Conservation (phyloP, 2,888 invertebrate species). For the Ornithoptera priamus region DNA sequence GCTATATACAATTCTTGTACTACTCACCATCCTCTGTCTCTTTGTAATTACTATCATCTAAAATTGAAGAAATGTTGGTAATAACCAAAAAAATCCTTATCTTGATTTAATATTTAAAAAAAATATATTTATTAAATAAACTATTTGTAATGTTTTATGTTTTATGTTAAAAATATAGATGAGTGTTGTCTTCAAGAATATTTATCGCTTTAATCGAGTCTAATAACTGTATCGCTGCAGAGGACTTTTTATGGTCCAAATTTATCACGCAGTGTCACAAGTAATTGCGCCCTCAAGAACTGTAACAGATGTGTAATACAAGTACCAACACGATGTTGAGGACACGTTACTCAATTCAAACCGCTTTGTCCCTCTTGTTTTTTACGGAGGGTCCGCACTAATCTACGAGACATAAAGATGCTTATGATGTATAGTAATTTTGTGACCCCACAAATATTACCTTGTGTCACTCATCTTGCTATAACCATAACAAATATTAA, state of each 20-base stretch:
- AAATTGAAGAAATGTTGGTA: too few species aligned
- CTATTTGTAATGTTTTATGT: not conserved
- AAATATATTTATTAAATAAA: too few species aligned
- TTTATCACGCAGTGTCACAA: conserved; percentile 31
- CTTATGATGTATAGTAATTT: conserved; percentile 76
- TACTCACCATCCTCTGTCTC: too few species aligned
- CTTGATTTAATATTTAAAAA: too few species aligned
- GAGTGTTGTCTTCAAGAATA: not conserved
- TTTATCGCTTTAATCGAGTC: not conserved
- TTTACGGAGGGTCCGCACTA: conserved; percentile 70
- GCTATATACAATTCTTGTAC: too few species aligned
- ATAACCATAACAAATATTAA: not conserved
- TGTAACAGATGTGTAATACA: conserved; percentile 48
- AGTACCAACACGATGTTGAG: conserved; percentile 52
- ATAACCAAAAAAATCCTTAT: too few species aligned
- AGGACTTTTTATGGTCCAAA: conserved; percentile 41
- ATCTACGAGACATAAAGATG: conserved; percentile 59
- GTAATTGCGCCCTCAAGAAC: conserved; percentile 35
- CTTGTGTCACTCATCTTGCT: not conserved
- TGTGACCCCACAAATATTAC: conserved; percentile 54
- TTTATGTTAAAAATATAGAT: not conserved
- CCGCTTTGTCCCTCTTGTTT: conserved; percentile 68
- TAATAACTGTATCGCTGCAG: conserved; percentile 1
- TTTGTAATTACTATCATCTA: too few species aligned
- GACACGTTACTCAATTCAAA: conserved; percentile 51